Conservation (phyloP, 1,140 invertebrate species). For the Mycetomoellerius zeteki region DNA sequence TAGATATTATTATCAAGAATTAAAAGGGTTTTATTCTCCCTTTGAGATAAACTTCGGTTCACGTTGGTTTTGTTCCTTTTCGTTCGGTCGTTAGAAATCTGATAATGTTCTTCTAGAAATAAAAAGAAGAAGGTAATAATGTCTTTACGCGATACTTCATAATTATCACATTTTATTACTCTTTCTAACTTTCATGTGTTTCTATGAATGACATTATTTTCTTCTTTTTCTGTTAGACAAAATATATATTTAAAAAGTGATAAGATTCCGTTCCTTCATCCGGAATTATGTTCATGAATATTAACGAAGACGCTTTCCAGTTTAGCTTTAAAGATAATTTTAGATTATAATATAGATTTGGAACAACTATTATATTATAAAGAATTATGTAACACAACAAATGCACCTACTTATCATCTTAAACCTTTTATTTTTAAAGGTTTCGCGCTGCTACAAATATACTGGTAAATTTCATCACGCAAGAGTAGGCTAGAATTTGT, state of each 20-base stretch:
- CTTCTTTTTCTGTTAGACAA: not conserved
- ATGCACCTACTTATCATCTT: not conserved
- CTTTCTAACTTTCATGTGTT: not conserved
- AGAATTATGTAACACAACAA: conserved; percentile 1
- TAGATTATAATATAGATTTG: conserved; percentile 2
- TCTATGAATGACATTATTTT: conserved; percentile 4
- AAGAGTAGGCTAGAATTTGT: conserved; percentile 38
- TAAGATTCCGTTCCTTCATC: not conserved
- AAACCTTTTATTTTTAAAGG: conserved; percentile 19
- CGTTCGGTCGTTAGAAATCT: conserved; percentile 22
- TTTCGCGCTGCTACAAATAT: not conserved
- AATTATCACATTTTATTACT: conserved; percentile 24
- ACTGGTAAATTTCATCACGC: not conserved
- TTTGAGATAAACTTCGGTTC: conserved; percentile 31
- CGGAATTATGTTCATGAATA: not conserved
- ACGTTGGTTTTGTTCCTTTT: not conserved
- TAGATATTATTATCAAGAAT: conserved; percentile 48
- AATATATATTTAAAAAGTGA: not conserved
- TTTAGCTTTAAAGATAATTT: not conserved
- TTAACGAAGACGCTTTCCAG: not conserved
- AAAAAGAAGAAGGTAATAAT: conserved; percentile 25
- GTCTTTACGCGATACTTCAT: not conserved
- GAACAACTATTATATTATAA: not conserved
- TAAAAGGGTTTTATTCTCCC: conserved; percentile 37
- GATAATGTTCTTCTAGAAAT: not conserved